These are phyloP conservation scores for Misgurnus anguillicaudatus DNA, from an alignment of 2,113 vertebrate genomes.

Conservation along the genomic window DNA sequence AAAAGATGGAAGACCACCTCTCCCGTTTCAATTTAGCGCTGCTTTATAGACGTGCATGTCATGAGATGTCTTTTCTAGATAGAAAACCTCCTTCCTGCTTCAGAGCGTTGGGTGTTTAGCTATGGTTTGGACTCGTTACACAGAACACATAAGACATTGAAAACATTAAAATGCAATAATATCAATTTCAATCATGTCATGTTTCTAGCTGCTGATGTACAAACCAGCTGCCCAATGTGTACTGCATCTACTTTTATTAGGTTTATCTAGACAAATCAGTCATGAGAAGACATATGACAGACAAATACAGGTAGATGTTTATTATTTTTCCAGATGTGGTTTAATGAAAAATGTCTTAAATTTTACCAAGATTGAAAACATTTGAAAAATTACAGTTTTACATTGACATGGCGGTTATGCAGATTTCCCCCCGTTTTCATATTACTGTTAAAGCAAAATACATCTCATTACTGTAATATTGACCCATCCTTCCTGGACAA, in stretches of 20 bases:
- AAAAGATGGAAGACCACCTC: neutral
- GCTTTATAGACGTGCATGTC: neutral
- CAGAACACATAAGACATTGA: neutral
- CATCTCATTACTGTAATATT: too few relatives aligned
- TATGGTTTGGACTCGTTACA: neutral
- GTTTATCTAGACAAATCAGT: neutral
- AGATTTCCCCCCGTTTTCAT: too few relatives aligned
- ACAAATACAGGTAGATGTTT: neutral
- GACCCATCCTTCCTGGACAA: too few relatives aligned
- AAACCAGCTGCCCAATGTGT: neutral
- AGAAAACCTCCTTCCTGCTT: neutral
- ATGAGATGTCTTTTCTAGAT: neutral
- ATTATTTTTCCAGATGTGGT: neutral
- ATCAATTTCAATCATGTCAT: neutral
- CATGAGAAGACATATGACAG: neutral
- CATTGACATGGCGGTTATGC: too few relatives aligned
- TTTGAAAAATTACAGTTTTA: too few relatives aligned
- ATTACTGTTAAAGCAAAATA: too few relatives aligned
- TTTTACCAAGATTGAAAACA: too few relatives aligned
- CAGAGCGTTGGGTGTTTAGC: neutral
- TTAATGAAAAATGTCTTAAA: too few relatives aligned
- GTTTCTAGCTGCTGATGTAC: neutral
- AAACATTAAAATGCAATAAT: constrained; percentile 8
- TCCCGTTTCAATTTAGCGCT: neutral
- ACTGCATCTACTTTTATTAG: neutral